Conservation (phyloP, 2,113 vertebrate genomes). For the Cyanoderma ruficeps region DNA sequence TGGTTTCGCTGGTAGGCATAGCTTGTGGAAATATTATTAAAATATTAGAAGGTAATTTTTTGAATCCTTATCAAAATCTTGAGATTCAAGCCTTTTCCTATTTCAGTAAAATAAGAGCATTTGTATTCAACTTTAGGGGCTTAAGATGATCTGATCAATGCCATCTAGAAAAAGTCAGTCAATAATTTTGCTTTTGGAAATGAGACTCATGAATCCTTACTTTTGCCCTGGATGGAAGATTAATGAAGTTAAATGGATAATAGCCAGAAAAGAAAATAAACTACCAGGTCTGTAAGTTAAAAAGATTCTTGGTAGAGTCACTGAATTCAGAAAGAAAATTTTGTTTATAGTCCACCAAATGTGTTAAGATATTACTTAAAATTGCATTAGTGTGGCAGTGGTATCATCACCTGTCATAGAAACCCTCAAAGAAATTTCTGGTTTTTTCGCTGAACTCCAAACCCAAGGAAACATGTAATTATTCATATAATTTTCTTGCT, state of each 20-base stretch:
- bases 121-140: not conserved
- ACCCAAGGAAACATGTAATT: not conserved
- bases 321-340: not conserved
- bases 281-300: not conserved
- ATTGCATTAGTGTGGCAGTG: not conserved
- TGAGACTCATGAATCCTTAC: not conserved
- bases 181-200: conserved; percentile 1
- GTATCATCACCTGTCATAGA: not conserved
- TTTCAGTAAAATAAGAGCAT: not conserved
- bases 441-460: not conserved
- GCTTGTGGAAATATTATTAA: not conserved
- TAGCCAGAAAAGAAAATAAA: not conserved
- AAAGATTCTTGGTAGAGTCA: not conserved
- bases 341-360: not conserved
- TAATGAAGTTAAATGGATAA: not conserved
- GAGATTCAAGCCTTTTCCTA: not conserved
- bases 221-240: not conserved
- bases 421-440: not conserved
- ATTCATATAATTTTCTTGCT: not conserved
- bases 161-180: not conserved
- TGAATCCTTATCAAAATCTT: not conserved
- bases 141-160: not conserved
- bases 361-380: not conserved
- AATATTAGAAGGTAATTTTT: not conserved
- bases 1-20: not conserved